Evolutionary conservation across 2,888 invertebrate genomes (phyloP).

Genomic region (Drosophila picticornis): DNA sequence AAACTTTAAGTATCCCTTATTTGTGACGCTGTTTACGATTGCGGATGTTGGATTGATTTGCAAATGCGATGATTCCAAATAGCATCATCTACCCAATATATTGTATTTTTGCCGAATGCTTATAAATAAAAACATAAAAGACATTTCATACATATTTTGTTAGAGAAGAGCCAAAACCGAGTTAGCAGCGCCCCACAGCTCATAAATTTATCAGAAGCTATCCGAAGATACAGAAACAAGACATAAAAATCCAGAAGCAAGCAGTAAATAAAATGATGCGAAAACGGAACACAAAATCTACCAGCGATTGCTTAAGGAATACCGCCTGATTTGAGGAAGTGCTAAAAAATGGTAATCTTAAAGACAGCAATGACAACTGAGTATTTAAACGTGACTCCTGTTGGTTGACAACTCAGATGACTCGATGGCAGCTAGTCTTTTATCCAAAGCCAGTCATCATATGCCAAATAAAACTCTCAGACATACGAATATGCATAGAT

Average conservation of each 20-base stretch:
- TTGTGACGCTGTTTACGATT: conserved; percentile 4
- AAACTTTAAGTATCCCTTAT: conserved; percentile 11
- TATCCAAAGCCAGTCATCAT: conserved; percentile 15
- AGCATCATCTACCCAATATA: background rate
- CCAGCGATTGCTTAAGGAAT: background rate
- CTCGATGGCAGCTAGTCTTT: conserved; percentile 1
- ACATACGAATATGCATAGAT: conserved; percentile 14
- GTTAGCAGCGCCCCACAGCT: conserved; percentile 17
- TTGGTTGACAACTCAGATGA: conserved; percentile 23
- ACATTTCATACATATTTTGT: background rate
- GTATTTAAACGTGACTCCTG: background rate
- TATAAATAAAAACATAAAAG: background rate
- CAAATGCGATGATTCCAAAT: conserved; percentile 6
- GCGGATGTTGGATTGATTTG: conserved; percentile 18
- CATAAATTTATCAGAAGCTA: conserved; percentile 54
- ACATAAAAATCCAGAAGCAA: conserved; percentile 28
- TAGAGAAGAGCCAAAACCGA: conserved; percentile 1
- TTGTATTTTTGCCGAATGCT: background rate
- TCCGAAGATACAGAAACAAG: conserved; percentile 33
- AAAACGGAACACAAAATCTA: conserved; percentile 6
- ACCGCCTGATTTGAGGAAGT: background rate
- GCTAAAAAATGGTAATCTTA: background rate
- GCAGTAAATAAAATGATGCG: conserved; percentile 6
- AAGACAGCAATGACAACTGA: conserved; percentile 1
- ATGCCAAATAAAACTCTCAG: conserved; percentile 21